Conservation (phyloP, 2,888 invertebrate species). For the Drosophila colorata region DNA sequence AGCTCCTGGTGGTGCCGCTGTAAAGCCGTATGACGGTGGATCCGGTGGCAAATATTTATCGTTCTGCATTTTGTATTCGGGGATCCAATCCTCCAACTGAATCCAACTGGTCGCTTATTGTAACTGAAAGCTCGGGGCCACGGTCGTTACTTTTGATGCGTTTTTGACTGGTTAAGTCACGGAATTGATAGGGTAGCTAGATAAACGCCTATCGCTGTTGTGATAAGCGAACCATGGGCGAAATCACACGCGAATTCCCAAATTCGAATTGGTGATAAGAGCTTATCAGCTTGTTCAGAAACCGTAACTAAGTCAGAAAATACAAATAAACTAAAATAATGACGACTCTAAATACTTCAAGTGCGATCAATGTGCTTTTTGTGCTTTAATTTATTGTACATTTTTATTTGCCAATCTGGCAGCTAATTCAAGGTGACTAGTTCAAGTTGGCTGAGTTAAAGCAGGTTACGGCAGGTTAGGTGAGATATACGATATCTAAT, state of each 20-base stretch:
- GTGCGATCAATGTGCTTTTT: background rate
- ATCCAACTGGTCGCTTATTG: background rate
- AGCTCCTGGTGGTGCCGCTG: slow-evolving; percentile 18
- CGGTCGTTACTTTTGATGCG: slow-evolving; percentile 19
- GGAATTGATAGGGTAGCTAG: slow-evolving; percentile 17
- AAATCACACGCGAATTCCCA: slow-evolving; percentile 1
- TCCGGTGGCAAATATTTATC: slow-evolving; percentile 49
- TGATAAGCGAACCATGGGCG: slow-evolving; percentile 25
- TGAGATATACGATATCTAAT: too few species aligned
- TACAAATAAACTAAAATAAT: background rate
- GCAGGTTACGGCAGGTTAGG: slow-evolving; percentile 14
- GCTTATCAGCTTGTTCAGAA: slow-evolving; percentile 18
- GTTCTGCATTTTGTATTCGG: slow-evolving; percentile 56
- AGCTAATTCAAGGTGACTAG: background rate
- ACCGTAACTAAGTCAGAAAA: background rate
- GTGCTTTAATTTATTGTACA: slow-evolving; percentile 1
- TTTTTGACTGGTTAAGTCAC: background rate
- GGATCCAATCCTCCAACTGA: slow-evolving; percentile 1
- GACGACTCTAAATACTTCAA: background rate
- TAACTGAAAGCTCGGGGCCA: slow-evolving; percentile 28
- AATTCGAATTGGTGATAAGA: slow-evolving; percentile 19
- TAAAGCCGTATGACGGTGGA: slow-evolving; percentile 31
- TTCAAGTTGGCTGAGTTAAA: background rate
- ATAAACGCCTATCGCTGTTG: slow-evolving; percentile 22
- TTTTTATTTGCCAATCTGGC: background rate